A percentile compares a stretch with the other conserved stretches of the same genome.
Conservation (phyloP, 1,140 invertebrate species). For the Tetranychus urticae region DNA sequence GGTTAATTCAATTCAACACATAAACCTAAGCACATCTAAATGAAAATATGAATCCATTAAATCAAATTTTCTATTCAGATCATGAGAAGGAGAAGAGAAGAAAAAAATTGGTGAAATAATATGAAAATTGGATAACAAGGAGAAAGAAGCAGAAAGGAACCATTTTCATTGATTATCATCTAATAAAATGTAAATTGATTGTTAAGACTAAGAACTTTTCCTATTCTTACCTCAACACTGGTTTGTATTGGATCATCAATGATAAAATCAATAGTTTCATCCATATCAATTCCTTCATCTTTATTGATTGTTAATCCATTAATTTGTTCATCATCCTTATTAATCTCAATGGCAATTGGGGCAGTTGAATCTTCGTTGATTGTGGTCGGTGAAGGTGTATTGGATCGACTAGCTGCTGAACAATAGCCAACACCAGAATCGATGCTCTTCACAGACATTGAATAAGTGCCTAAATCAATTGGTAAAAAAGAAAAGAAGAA, state of each 20-base stretch:
- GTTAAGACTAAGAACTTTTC: neutral
- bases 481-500: too few relatives aligned
- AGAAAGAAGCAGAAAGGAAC: neutral
- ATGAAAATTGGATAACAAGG: neutral
- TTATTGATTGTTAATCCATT: neutral
- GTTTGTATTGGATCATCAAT: neutral
- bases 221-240: neutral
- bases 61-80: neutral
- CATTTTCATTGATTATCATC: too few relatives aligned
- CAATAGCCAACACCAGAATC: neutral
- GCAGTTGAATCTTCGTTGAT: neutral
- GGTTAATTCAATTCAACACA: too few relatives aligned
- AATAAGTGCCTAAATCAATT: neutral
- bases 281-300: neutral
- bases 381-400: neutral
- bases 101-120: neutral
- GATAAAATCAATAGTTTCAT: neutral
- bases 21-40: too few relatives aligned
- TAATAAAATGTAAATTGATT: too few relatives aligned
- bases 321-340: neutral
- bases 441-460: neutral
- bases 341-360: neutral
- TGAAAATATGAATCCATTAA: too few relatives aligned
- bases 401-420: neutral
- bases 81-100: neutral